A percentile compares a stretch with the other conserved stretches of the same genome.
phyloP scores from a whole-genome alignment of 2,797 vertebrate genomes.

The Pygocentrus nattereri region DNA sequence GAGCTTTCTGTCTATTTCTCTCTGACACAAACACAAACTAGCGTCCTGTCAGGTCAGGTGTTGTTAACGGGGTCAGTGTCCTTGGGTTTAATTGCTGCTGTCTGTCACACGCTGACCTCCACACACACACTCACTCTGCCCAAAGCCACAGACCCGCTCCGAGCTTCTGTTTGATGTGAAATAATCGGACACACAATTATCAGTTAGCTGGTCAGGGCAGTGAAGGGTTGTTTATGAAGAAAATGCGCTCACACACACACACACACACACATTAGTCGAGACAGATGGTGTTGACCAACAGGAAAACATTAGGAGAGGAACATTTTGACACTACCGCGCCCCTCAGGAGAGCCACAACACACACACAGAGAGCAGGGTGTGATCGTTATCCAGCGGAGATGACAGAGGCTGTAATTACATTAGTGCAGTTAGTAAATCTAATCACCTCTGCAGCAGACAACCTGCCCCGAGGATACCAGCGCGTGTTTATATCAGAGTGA shows the following conservation, averaged over 20 bases:
- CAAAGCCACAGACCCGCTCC: background rate
- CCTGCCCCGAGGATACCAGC: constrained; percentile 54
- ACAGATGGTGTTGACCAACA: constrained; percentile 50
- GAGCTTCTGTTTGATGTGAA: background rate
- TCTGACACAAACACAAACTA: background rate
- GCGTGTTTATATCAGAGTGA: constrained; percentile 47
- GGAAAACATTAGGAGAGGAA: constrained; percentile 31
- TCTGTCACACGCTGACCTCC: background rate
- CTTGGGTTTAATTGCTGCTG: constrained; percentile 4
- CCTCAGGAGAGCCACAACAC: constrained; percentile 34
- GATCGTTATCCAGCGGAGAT: constrained; percentile 67
- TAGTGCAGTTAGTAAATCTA: constrained; percentile 75
- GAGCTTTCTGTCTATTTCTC: background rate
- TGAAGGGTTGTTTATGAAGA: background rate
- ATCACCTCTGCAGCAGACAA: constrained; percentile 62
- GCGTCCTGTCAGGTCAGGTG: background rate
- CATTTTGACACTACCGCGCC: constrained; percentile 29
- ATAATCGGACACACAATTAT: background rate
- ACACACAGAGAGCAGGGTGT: constrained; percentile 50
- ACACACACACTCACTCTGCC: background rate
- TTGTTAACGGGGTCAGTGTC: background rate
- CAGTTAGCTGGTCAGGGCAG: background rate
- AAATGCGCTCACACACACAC: background rate
- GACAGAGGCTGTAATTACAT: constrained; percentile 74
- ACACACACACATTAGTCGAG: constrained; percentile 12